Percentiles rank a stretch among this genome's conserved stretches.
phyloP scores from a whole-genome alignment of 2,888 invertebrate genomes.

The Cantharis flavilabris region DNA sequence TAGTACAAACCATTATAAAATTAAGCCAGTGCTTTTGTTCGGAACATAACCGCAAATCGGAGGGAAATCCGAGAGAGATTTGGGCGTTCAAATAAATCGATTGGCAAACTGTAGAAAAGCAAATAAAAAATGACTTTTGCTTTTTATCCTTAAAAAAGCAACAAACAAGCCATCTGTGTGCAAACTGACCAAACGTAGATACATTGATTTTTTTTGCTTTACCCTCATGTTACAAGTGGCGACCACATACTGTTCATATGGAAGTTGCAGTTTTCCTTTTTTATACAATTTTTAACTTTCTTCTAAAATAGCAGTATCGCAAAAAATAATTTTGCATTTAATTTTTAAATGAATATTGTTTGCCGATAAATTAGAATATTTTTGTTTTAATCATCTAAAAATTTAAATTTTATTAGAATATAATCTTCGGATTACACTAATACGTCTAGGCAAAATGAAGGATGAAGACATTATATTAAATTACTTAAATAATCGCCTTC shows the following conservation, averaged over 20 bases:
- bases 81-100: conserved; percentile 27
- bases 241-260: conserved; percentile 29
- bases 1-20: conserved; percentile 9
- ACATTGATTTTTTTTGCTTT: conserved; percentile 39
- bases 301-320: not conserved
- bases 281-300: conserved; percentile 8
- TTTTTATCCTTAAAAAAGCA: conserved; percentile 44
- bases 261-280: conserved; percentile 32
- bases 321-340: not conserved
- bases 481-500: conserved; percentile 19
- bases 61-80: conserved; percentile 16
- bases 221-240: conserved; percentile 37
- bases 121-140: conserved; percentile 29
- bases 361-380: not conserved
- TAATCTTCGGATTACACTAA: not conserved
- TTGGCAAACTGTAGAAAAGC: conserved; percentile 20
- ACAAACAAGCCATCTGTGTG: conserved; percentile 54
- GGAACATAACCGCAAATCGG: conserved; percentile 14
- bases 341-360: not conserved
- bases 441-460: not conserved
- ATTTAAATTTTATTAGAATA: not conserved
- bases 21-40: conserved; percentile 9
- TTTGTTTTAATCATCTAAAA: not conserved
- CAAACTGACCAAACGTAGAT: conserved; percentile 48
- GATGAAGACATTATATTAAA: conserved; percentile 12